Conservation (phyloP, 1,140 invertebrate species). For the Formica selysi region DNA sequence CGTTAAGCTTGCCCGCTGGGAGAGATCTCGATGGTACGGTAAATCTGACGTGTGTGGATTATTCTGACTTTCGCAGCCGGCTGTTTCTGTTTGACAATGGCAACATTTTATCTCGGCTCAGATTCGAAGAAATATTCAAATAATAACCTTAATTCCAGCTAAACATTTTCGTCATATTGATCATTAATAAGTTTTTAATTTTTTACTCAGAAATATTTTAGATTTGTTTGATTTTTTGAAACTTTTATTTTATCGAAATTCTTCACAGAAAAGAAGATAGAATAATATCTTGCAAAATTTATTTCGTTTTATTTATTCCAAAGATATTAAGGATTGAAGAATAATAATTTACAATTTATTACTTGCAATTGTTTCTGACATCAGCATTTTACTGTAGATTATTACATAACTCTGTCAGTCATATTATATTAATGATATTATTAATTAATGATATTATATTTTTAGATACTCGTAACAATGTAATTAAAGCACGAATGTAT, state of each 20-base stretch:
- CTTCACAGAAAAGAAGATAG: background rate
- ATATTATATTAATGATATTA: background rate
- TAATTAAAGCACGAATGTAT: background rate
- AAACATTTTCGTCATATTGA: background rate
- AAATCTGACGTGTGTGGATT: constrained; percentile 64
- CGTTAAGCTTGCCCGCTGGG: constrained; percentile 72
- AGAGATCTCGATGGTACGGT: constrained; percentile 54
- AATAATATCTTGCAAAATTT: background rate
- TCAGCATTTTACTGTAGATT: background rate
- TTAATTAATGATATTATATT: background rate
- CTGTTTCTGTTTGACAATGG: constrained; percentile 47
- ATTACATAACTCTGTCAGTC: background rate
- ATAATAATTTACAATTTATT: background rate
- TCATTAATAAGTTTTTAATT: background rate
- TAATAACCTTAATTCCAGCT: background rate
- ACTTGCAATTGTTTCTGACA: background rate
- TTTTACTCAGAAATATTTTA: background rate
- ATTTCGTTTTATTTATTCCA: background rate
- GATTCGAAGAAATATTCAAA: constrained; percentile 19
- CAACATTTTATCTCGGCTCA: background rate
- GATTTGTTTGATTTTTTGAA: background rate
- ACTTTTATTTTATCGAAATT: constrained; percentile 11
- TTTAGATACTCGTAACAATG: background rate
- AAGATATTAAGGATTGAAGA: background rate
- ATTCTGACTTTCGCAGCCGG: constrained; percentile 48